Evolutionary conservation across 2,113 vertebrate genomes (phyloP).

Genomic region (Ancistrus triradiatus): DNA sequence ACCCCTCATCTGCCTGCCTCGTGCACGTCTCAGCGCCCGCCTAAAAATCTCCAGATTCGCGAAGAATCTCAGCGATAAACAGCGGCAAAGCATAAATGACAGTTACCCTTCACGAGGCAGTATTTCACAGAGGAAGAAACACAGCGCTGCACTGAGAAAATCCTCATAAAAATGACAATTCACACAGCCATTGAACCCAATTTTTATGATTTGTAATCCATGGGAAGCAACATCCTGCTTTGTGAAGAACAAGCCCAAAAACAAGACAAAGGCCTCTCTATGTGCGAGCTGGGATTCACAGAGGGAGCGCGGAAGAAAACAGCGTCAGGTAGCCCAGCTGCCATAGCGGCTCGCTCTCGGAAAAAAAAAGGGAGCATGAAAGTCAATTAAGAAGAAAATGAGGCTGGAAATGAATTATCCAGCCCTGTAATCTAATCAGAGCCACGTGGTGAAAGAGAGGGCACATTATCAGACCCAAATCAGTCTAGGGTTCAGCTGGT

Average conservation of each 20-base stretch:
- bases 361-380: slow-evolving; percentile 44
- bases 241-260: neutral
- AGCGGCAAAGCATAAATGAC: slow-evolving; percentile 7
- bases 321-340: slow-evolving; percentile 28
- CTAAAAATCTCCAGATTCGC: neutral
- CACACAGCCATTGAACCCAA: neutral
- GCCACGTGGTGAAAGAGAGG: slow-evolving; percentile 47
- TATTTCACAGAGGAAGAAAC: neutral
- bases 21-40: neutral
- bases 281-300: slow-evolving; percentile 13
- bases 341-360: slow-evolving; percentile 25
- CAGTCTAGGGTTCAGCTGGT: slow-evolving; percentile 30
- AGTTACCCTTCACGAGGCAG: slow-evolving; percentile 4
- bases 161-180: slow-evolving; percentile 11
- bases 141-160: neutral
- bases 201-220: slow-evolving; percentile 3
- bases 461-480: slow-evolving; percentile 42
- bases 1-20: neutral
- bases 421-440: slow-evolving; percentile 41
- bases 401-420: slow-evolving; percentile 48
- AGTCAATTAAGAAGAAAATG: slow-evolving; percentile 49
- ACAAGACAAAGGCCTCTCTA: slow-evolving; percentile 35
- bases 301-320: slow-evolving; percentile 18
- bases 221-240: slow-evolving; percentile 22
- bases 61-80: neutral